A percentile compares a stretch with the other conserved stretches of the same genome.
These are phyloP conservation scores for Ornithoptera alexandrae DNA, from an alignment of 2,888 invertebrate genomes.

Conservation along the genomic window DNA sequence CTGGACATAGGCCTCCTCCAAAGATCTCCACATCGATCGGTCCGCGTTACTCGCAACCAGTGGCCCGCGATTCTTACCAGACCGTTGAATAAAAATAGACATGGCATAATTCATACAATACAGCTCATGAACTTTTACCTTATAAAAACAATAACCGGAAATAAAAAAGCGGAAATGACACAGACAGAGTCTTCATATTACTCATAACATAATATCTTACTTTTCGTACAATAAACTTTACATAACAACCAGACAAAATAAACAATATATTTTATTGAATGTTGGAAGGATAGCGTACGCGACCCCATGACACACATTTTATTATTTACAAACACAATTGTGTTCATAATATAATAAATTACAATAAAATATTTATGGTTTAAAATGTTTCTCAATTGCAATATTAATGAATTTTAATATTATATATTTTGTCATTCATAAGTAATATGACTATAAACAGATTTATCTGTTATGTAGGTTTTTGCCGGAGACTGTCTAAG, in stretches of 20 bases:
- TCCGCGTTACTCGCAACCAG: too few species aligned
- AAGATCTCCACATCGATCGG: too few species aligned
- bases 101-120: background rate
- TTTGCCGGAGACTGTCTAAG: too few species aligned
- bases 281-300: too few species aligned
- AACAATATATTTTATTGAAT: background rate
- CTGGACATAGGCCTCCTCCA: too few species aligned
- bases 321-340: constrained; percentile 5
- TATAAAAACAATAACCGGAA: background rate
- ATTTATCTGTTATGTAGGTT: background rate
- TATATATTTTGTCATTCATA: too few species aligned
- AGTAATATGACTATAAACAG: too few species aligned
- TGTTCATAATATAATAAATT: background rate
- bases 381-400: background rate
- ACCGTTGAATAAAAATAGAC: background rate
- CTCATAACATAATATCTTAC: background rate
- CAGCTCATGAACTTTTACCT: background rate
- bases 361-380: background rate
- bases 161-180: constrained; percentile 2
- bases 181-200: constrained; percentile 1
- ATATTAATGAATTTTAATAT: too few species aligned
- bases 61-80: too few species aligned
- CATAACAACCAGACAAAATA: constrained; percentile 10
- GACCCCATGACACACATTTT: constrained; percentile 1
- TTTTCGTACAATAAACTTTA: constrained; percentile 2